Conservation (phyloP, 2,797 vertebrate species). For the Parauchenoglanis punctatus region DNA sequence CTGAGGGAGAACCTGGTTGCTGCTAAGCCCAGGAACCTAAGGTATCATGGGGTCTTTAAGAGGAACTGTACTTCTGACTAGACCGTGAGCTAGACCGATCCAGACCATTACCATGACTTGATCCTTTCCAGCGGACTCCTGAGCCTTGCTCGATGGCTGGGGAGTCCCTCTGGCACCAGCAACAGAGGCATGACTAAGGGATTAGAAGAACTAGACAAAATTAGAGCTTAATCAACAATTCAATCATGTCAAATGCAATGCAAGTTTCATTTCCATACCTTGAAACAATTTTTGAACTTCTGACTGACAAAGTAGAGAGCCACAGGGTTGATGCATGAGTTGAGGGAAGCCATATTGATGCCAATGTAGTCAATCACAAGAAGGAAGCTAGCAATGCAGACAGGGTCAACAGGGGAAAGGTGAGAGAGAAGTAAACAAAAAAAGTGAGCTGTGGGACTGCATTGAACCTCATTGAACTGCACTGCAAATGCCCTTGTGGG, state of each 20-base stretch:
- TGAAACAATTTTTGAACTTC: conserved; percentile 97
- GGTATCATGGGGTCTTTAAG: conserved; percentile 65
- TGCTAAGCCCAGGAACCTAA: not conserved
- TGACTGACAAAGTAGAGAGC: conserved; percentile 98
- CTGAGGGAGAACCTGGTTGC: conserved; percentile 8
- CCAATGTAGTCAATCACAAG: conserved; percentile 93
- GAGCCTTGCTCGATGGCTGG: conserved; percentile 80
- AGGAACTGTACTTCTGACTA: conserved; percentile 88
- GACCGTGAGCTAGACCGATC: conserved; percentile 85
- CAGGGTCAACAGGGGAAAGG: conserved; percentile 81
- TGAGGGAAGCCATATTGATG: conserved; percentile 96
- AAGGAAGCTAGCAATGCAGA: conserved; percentile 86
- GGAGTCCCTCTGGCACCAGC: conserved; percentile 85
- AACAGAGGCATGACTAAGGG: conserved; percentile 90
- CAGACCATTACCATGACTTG: conserved; percentile 80
- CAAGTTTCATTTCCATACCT: conserved; percentile 79
- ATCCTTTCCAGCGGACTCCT: conserved; percentile 83
- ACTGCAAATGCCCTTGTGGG: not conserved
- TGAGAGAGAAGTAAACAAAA: conserved; percentile 48
- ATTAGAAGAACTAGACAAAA: not conserved
- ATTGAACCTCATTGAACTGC: conserved; percentile 6
- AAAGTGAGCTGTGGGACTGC: conserved; percentile 17
- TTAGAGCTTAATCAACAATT: not conserved
- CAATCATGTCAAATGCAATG: not conserved
- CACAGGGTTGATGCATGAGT: conserved; percentile 98